Evolutionary conservation across 2,888 invertebrate genomes (phyloP).

Genomic region (Pycnomerus fuliginosus): DNA sequence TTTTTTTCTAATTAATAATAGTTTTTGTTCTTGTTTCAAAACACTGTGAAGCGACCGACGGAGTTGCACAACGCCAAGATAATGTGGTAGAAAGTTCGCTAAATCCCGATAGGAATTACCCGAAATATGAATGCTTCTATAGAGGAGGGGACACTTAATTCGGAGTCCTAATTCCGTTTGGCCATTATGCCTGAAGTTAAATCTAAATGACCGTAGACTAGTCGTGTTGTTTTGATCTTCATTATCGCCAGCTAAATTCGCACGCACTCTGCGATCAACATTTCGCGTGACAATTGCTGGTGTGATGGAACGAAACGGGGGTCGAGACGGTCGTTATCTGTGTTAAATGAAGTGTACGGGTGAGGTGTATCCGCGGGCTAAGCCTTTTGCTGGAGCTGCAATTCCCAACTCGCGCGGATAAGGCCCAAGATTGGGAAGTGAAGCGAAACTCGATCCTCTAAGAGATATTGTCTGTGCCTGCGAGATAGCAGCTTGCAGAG

Average conservation of each 20-base stretch:
- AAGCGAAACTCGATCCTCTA: slow-evolving; percentile 51
- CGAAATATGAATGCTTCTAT: too few relatives aligned
- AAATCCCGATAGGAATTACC: too few relatives aligned
- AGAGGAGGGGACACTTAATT: too few relatives aligned
- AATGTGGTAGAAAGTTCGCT: too few relatives aligned
- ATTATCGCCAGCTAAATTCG: slow-evolving; percentile 49
- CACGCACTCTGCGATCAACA: slow-evolving; percentile 50
- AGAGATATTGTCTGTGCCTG: slow-evolving; percentile 50
- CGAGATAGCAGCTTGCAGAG: slow-evolving; percentile 40
- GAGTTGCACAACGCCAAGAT: too few relatives aligned
- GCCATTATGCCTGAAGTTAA: slow-evolving; percentile 41
- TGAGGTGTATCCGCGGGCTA: slow-evolving; percentile 51
- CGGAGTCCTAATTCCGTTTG: slow-evolving; percentile 26
- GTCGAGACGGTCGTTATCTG: slow-evolving; percentile 56
- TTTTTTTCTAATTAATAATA: too few relatives aligned
- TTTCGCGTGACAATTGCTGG: slow-evolving; percentile 44
- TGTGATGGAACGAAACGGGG: slow-evolving; percentile 47
- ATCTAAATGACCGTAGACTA: slow-evolving; percentile 39
- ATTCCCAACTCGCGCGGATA: slow-evolving; percentile 48
- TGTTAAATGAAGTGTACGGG: slow-evolving; percentile 54
- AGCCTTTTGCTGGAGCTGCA: slow-evolving; percentile 51
- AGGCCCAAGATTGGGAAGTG: slow-evolving; percentile 50
- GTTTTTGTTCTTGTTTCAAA: too few relatives aligned
- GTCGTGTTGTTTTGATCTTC: slow-evolving; percentile 47
- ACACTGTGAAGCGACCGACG: too few relatives aligned